Percentiles rank a stretch among this genome's conserved stretches.
Conservation (phyloP, 2,113 vertebrate genomes). For the Anas platyrhynchos region DNA sequence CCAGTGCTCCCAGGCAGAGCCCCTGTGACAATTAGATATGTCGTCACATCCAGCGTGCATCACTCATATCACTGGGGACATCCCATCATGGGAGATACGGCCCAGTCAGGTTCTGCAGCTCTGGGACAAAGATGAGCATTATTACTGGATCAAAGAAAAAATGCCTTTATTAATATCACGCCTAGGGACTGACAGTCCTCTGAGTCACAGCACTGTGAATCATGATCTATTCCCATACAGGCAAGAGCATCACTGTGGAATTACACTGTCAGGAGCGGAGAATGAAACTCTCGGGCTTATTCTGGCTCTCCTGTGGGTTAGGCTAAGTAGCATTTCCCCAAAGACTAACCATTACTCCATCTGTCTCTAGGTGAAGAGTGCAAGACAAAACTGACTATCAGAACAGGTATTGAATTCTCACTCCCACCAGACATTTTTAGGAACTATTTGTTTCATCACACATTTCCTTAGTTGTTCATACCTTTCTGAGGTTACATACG, state of each 20-base stretch:
- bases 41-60: background rate
- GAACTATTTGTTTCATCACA: background rate
- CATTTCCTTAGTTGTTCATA: background rate
- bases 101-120: background rate
- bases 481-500: background rate
- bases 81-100: background rate
- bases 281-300: background rate
- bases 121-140: background rate
- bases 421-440: background rate
- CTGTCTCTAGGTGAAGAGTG: background rate
- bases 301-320: background rate
- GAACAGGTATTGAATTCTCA: background rate
- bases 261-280: background rate
- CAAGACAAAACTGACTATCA: background rate
- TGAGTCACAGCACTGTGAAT: background rate
- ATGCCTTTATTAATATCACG: background rate
- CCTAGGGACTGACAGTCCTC: background rate
- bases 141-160: constrained; percentile 10
- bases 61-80: background rate
- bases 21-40: background rate
- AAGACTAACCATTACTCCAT: background rate
- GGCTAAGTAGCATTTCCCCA: background rate
- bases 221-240: background rate
- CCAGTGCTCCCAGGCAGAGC: too few relatives aligned
- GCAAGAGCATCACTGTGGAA: background rate